phyloP scores from a whole-genome alignment of 1,140 invertebrate genomes.

The Drosophila aff. region DNA sequence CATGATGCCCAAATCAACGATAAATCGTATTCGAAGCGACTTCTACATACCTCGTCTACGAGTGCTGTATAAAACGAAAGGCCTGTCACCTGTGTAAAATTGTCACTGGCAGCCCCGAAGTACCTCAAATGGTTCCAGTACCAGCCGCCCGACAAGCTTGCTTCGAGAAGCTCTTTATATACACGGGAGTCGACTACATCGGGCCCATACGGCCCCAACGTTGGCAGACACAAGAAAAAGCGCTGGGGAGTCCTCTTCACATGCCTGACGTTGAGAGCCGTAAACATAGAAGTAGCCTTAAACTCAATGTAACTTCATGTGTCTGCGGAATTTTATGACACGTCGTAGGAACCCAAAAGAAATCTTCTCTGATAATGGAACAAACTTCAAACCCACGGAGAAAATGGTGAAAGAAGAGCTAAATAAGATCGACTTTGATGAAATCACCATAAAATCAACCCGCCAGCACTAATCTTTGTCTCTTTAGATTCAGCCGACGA shows the following conservation, averaged over 20 bases:
- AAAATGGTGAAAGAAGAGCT: too few species aligned
- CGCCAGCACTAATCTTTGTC: too few species aligned
- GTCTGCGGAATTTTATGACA: conserved; percentile 3
- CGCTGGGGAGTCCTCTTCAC: not conserved
- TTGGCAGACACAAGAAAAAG: conserved; percentile 2
- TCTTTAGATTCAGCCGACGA: not conserved
- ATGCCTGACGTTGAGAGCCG: not conserved
- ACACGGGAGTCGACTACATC: not conserved
- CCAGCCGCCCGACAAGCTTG: not conserved
- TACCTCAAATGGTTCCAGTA: not conserved
- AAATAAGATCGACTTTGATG: too few species aligned
- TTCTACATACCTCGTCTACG: not conserved
- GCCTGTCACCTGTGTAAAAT: not conserved
- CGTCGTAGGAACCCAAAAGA: not conserved
- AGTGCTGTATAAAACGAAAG: not conserved
- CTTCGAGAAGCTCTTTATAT: not conserved
- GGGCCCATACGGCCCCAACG: not conserved
- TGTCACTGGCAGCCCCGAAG: not conserved
- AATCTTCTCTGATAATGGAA: conserved; percentile 10
- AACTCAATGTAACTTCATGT: conserved; percentile 2
- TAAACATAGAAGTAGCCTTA: not conserved
- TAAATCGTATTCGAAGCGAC: not conserved
- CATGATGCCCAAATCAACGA: not conserved
- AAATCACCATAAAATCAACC: too few species aligned
- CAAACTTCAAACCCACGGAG: conserved; percentile 8